Percentiles rank a stretch among this genome's conserved stretches.
phyloP scores from a whole-genome alignment of 2,113 vertebrate species.

The Elephantulus edwardii region DNA sequence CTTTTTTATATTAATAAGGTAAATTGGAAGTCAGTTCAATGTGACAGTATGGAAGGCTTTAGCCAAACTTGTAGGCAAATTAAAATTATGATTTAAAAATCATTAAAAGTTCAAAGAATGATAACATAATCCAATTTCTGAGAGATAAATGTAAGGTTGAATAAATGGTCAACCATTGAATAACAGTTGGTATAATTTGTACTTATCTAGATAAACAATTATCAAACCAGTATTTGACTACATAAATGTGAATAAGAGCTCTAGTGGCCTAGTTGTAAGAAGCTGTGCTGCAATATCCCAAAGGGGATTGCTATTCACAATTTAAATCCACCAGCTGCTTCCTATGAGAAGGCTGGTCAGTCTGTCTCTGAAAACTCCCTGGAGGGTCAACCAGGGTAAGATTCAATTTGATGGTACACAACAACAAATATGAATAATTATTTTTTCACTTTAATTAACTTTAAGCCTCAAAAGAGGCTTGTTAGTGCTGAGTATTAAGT shows the following conservation, averaged over 20 bases:
- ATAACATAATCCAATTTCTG: neutral
- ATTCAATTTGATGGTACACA: too few relatives aligned
- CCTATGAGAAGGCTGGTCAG: too few relatives aligned
- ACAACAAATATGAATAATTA: too few relatives aligned
- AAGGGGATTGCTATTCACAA: too few relatives aligned
- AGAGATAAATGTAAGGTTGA: neutral
- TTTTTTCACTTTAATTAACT: too few relatives aligned
- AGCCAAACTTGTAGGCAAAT: neutral
- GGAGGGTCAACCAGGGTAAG: too few relatives aligned
- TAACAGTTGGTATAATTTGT: neutral
- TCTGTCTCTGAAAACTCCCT: too few relatives aligned
- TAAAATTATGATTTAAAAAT: neutral
- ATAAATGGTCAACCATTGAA: neutral
- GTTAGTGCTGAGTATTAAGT: too few relatives aligned
- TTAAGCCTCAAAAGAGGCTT: too few relatives aligned
- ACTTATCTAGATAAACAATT: neutral
- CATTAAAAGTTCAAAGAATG: neutral
- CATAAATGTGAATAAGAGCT: neutral
- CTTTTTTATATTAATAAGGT: neutral
- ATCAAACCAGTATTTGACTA: neutral
- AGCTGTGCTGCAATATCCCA: too few relatives aligned
- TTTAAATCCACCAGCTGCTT: too few relatives aligned
- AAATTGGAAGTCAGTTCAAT: conserved; percentile 31
- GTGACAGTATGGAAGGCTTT: neutral
- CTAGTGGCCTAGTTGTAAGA: too few relatives aligned